Base-by-base conservation (phyloP, 2,888 invertebrate species). In the Exocentrus adspersus region DNA sequence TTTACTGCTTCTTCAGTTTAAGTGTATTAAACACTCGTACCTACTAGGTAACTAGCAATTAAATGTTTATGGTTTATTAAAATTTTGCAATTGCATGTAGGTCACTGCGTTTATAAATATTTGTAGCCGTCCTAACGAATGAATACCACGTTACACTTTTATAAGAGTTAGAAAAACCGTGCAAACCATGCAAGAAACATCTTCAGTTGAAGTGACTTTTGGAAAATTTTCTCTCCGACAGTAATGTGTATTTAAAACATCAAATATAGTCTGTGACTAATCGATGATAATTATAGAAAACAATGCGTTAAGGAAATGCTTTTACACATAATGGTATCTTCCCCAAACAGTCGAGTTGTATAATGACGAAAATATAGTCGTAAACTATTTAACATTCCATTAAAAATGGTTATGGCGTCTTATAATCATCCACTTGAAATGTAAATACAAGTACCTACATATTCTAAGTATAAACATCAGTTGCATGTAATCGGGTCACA, bases 271-370 rank as follows among this genome's bases (percentile, higher is more conserved):
- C 20, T 19, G 1, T 10, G 1, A 4, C 62, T 63, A 60, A 48
- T 63, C 37, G 51, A 51, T 63, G 66, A 66, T 66, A 63, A 66
- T 66, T 66, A 63, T 66, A 59, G 66, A 63, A 62, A 63, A 66
- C 56, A 54, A 56, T 45, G 42, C 37, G 21, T 45, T 30, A 57
- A 20, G 10, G 20, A 45, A 5, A 45, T 19, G 14, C 2, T 7
- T 24, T 41, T 14, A 20, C 20, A 20, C 10, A 14, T n/a, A 45
- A 45, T 20, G 10, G 19, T 10, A 20, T 20, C 16, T 45, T 45
- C 19, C 20, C 20, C 10, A 45, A 45, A 17, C 21, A 45, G 21
- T 21, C 21, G 4, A 2, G 12, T 12, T 3, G 2, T 37, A 2
- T n/a, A n/a, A n/a, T 19, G 12, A 41, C 14, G 5, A 41, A 14